Percentiles rank a stretch among this genome's conserved stretches.
These are phyloP conservation scores for Danio albolineatus DNA, from an alignment of 2,797 vertebrate genomes.

Conservation along the genomic window DNA sequence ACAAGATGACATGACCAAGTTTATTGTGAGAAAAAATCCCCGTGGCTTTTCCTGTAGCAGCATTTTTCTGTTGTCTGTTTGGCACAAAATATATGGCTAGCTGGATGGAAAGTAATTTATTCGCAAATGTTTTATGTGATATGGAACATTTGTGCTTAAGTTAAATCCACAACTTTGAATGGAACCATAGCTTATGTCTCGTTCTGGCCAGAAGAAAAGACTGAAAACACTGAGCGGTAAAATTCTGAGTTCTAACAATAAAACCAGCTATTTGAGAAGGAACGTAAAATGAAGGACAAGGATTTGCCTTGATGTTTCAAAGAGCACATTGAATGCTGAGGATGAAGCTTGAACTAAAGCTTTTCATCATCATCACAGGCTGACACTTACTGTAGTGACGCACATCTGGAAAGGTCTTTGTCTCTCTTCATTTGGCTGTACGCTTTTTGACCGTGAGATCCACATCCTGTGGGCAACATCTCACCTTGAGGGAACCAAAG, in stretches of 20 bases:
- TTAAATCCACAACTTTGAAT: too few species aligned
- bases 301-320: conserved; percentile 34
- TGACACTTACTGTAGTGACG: conserved; percentile 22
- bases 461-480: conserved; percentile 38
- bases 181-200: background rate
- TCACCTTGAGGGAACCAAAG: conserved; percentile 43
- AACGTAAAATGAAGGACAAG: conserved; percentile 28
- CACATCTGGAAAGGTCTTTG: conserved; percentile 15
- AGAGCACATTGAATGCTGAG: conserved; percentile 12
- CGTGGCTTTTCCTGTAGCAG: too few species aligned
- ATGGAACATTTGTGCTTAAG: too few species aligned
- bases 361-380: conserved; percentile 42
- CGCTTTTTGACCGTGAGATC: conserved; percentile 17
- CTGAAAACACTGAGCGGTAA: background rate
- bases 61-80: too few species aligned
- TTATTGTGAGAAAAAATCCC: too few species aligned
- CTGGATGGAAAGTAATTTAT: too few species aligned
- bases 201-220: conserved; percentile 18
- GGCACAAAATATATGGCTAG: too few species aligned
- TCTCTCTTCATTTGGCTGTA: conserved; percentile 1
- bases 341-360: conserved; percentile 14
- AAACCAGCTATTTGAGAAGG: background rate
- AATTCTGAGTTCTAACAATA: conserved; percentile 10
- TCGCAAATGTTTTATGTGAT: too few species aligned
- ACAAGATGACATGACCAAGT: too few species aligned